Conservation (phyloP, 2,113 vertebrate genomes). For the Shinisaurus crocodilurus region DNA sequence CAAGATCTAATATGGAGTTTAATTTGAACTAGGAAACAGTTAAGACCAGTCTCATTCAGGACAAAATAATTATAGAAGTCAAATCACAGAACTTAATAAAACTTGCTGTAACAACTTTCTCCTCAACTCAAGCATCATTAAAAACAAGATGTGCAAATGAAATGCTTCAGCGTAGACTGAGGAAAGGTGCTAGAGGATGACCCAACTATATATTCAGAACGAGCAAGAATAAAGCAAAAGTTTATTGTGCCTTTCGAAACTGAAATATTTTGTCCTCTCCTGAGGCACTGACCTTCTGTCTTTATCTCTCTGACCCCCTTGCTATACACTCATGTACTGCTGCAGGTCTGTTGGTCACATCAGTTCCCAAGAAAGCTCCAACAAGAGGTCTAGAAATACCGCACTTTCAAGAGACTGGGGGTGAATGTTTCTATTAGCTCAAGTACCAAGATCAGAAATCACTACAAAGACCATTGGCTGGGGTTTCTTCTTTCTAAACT, state of each 20-base stretch:
- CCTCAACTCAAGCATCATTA: background rate
- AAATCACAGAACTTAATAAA: background rate
- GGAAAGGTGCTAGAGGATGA: background rate
- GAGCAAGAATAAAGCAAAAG: background rate
- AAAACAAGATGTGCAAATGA: background rate
- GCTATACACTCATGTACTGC: no score
- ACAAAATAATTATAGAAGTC: background rate
- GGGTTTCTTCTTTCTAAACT: slow-evolving; percentile 14
- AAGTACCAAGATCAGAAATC: slow-evolving; percentile 30
- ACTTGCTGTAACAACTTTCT: background rate
- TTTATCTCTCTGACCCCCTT: background rate
- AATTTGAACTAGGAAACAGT: background rate
- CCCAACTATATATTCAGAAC: background rate
- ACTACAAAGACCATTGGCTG: slow-evolving; percentile 23
- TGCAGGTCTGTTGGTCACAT: slow-evolving; percentile 10
- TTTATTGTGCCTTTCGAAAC: background rate
- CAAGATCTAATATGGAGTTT: no score
- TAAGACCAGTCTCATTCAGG: background rate
- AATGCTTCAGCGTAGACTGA: background rate
- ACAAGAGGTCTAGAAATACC: slow-evolving; percentile 42
- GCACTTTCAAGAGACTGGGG: slow-evolving; percentile 32
- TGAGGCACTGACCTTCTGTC: background rate
- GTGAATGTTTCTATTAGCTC: slow-evolving; percentile 23
- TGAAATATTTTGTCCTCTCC: background rate
- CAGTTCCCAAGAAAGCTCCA: slow-evolving; percentile 41